Conservation (phyloP, 2,888 invertebrate species). For the Tanypteryx hageni region DNA sequence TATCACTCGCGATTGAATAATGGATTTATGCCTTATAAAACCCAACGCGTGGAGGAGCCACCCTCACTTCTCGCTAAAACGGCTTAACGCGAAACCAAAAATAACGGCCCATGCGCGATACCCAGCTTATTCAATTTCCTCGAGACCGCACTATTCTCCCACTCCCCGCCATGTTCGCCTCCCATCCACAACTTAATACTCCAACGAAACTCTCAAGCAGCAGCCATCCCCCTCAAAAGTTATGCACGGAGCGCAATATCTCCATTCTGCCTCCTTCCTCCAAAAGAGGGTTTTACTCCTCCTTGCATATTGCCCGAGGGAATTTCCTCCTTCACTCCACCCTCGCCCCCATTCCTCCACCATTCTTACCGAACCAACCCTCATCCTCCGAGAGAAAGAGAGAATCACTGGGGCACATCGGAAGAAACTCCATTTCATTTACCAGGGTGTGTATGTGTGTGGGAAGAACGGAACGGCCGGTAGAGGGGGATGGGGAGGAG, state of each 20-base stretch:
- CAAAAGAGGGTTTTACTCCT: not conserved
- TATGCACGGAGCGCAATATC: not conserved
- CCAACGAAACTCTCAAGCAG: not conserved
- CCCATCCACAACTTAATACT: not conserved
- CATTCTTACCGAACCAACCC: not conserved
- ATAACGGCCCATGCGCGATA: conserved; percentile 6
- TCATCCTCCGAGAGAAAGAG: not conserved
- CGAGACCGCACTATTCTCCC: not conserved
- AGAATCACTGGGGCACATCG: conserved; percentile 21
- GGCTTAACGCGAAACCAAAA: conserved; percentile 2
- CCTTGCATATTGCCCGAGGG: conserved; percentile 32
- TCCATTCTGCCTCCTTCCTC: not conserved
- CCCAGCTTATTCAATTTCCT: not conserved
- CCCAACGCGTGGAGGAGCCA: not conserved
- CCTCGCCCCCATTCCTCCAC: not conserved
- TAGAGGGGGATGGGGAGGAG: not conserved
- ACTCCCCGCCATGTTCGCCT: too few species aligned
- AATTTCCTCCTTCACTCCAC: not conserved
- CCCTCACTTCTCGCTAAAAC: not conserved
- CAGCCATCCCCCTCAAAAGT: not conserved
- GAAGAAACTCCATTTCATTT: conserved; percentile 39
- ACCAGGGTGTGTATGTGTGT: not conserved
- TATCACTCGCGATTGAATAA: not conserved
- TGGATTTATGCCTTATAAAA: not conserved
- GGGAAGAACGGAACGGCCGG: not conserved